Percentiles rank a stretch among this genome's conserved stretches.
Conservation (phyloP, 2,797 vertebrate genomes). For the Melopsittacus undulatus region DNA sequence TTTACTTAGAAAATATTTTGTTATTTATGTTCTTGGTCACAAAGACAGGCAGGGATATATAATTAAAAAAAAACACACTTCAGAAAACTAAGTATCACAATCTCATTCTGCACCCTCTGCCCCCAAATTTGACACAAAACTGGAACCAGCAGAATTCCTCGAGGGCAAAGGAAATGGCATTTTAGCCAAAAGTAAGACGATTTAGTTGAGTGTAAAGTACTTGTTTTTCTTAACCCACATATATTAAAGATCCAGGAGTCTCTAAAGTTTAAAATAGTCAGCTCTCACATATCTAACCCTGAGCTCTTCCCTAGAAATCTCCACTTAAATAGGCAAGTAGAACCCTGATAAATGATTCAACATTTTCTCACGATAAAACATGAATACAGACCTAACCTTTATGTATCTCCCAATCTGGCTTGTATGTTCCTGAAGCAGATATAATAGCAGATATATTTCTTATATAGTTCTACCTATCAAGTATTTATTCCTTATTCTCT, state of each 20-base stretch:
- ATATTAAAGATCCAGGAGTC: background rate
- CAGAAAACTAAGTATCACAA: background rate
- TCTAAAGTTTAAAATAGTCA: background rate
- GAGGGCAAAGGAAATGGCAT: background rate
- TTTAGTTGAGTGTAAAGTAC: background rate
- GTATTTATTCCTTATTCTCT: background rate
- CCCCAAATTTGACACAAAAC: background rate
- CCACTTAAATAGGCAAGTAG: background rate
- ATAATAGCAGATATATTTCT: background rate
- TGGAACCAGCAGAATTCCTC: background rate
- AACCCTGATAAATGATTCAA: background rate
- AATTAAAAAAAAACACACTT: background rate
- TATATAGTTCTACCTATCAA: background rate
- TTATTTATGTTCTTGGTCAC: background rate
- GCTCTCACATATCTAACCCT: background rate
- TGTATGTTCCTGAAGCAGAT: background rate
- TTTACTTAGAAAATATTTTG: background rate
- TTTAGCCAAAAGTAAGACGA: background rate
- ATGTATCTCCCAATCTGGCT: background rate
- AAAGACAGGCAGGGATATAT: background rate
- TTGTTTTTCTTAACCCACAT: background rate
- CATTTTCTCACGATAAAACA: background rate
- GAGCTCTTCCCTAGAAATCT: background rate
- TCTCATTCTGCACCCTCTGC: background rate
- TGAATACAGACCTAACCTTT: too few relatives aligned